phyloP scores from a whole-genome alignment of 2,797 vertebrate species.

The Coilia nasus region DNA sequence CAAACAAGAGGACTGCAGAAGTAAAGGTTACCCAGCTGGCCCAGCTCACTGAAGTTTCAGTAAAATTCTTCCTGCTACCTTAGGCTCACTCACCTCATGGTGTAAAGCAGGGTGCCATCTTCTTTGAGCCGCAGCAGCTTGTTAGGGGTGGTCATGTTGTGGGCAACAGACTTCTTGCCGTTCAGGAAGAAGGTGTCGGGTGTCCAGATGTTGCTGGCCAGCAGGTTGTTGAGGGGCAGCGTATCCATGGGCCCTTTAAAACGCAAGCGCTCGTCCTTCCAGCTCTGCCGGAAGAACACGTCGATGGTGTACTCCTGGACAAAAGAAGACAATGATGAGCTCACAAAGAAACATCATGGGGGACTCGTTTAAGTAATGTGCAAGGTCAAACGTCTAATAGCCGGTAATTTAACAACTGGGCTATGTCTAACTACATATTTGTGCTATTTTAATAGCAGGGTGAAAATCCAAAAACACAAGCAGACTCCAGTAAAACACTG shows the following conservation, averaged over 20 bases:
- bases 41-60: too few species aligned
- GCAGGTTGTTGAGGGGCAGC: constrained; percentile 85
- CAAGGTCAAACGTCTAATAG: too few species aligned
- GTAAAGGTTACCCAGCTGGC: too few species aligned
- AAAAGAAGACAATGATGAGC: background rate
- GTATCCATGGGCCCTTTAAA: constrained; percentile 89
- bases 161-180: constrained; percentile 89
- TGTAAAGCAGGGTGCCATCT: constrained; percentile 89
- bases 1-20: too few species aligned
- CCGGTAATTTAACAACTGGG: too few species aligned
- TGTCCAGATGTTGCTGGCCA: constrained; percentile 90
- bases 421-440: too few species aligned
- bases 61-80: too few species aligned
- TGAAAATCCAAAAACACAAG: too few species aligned
- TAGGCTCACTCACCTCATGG: constrained; percentile 83
- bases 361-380: too few species aligned
- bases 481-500: too few species aligned
- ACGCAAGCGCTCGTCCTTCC: constrained; percentile 86
- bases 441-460: too few species aligned
- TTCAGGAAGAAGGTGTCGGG: constrained; percentile 90
- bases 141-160: constrained; percentile 91
- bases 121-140: constrained; percentile 86
- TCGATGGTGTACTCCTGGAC: constrained; percentile 88
- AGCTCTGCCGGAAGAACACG: constrained; percentile 90
- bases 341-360: background rate